Conservation (phyloP, 2,888 invertebrate genomes). For the Scaptomyza reducta region DNA sequence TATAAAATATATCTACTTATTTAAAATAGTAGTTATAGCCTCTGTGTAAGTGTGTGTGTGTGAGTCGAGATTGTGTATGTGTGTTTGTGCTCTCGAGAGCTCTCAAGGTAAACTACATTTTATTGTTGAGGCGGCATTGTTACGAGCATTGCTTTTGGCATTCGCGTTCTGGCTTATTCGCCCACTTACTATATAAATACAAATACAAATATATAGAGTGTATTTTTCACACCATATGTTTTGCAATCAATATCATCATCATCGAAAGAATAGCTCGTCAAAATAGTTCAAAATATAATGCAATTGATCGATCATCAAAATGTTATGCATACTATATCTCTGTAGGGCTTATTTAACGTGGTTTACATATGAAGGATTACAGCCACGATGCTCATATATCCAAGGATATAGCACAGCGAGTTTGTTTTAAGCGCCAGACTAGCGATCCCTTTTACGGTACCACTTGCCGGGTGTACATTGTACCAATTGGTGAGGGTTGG, state of each 20-base stretch:
- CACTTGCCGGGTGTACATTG: too few species aligned
- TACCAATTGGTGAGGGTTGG: too few species aligned
- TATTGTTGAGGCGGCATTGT: slow-evolving; percentile 75
- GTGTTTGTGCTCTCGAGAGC: slow-evolving; percentile 56
- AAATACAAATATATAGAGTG: slow-evolving; percentile 9
- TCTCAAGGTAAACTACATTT: slow-evolving; percentile 81
- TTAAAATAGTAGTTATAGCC: slow-evolving; percentile 66
- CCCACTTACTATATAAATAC: slow-evolving; percentile 57
- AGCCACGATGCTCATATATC: too few species aligned
- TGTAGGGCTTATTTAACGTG: too few species aligned
- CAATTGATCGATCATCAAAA: slow-evolving; percentile 40
- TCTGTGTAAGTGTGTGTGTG: slow-evolving; percentile 39
- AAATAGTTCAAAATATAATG: slow-evolving; percentile 30
- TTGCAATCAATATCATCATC: slow-evolving; percentile 41
- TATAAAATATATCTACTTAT: slow-evolving; percentile 77
- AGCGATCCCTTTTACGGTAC: too few species aligned
- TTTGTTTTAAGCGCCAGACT: too few species aligned
- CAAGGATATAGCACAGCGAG: too few species aligned
- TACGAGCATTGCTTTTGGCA: slow-evolving; percentile 74
- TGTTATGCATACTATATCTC: too few species aligned
- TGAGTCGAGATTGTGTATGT: slow-evolving; percentile 24
- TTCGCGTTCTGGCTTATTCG: slow-evolving; percentile 74
- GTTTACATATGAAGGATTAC: too few species aligned
- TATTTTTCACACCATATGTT: slow-evolving; percentile 9
- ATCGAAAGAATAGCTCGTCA: slow-evolving; percentile 24